Percentiles rank a stretch among this genome's conserved stretches.
phyloP scores from a whole-genome alignment of 2,888 invertebrate species.

The Cyclophora punctaria region DNA sequence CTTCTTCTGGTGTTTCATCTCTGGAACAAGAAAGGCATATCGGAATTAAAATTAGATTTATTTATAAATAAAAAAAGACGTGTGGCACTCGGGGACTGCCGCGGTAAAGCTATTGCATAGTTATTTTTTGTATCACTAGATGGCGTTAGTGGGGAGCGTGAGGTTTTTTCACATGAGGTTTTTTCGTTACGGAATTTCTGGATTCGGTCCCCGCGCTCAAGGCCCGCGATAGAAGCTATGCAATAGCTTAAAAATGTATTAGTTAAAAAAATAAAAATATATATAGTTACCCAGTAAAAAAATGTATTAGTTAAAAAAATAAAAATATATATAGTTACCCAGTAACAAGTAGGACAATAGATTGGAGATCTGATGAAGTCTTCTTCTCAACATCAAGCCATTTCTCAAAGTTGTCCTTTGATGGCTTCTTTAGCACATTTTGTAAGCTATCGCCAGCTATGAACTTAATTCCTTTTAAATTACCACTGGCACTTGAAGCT shows the following conservation, averaged over 20 bases:
- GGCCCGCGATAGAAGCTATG: too few relatives aligned
- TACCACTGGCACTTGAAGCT: constrained; percentile 43
- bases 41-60: constrained; percentile 1
- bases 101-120: too few relatives aligned
- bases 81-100: too few relatives aligned
- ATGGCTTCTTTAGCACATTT: constrained; percentile 83
- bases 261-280: too few relatives aligned
- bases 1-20: constrained; percentile 59
- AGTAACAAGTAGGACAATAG: constrained; percentile 87
- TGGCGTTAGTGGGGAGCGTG: too few relatives aligned
- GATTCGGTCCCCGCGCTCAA: too few relatives aligned
- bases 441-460: constrained; percentile 84
- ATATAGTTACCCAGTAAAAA: too few relatives aligned
- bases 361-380: constrained; percentile 83
- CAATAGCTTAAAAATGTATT: too few relatives aligned
- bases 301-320: not conserved
- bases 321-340: constrained; percentile 77
- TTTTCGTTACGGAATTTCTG: too few relatives aligned
- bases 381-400: constrained; percentile 87
- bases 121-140: too few relatives aligned
- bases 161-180: too few relatives aligned
- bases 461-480: constrained; percentile 81
- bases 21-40: constrained; percentile 44
- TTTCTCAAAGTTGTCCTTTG: constrained; percentile 83
- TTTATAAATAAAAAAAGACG: not conserved